These are phyloP conservation scores for Tetramorium simillimum DNA, from an alignment of 1,140 invertebrate genomes.

Conservation along the genomic window DNA sequence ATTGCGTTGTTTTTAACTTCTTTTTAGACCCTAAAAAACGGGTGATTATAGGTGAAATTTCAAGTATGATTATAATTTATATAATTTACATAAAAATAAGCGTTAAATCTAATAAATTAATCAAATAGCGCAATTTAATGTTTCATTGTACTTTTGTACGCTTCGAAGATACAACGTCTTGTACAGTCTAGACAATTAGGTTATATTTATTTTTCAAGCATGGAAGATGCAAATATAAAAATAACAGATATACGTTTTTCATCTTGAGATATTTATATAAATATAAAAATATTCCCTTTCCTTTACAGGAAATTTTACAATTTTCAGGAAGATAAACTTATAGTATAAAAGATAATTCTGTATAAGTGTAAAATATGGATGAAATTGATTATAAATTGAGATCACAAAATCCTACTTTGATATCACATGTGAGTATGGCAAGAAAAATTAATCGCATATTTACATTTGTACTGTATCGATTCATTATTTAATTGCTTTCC, in stretches of 20 bases:
- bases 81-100: background rate
- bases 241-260: background rate
- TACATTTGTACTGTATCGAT: background rate
- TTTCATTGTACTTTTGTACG: background rate
- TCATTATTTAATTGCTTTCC: background rate
- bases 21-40: background rate
- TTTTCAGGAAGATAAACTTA: background rate
- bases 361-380: slow-evolving; percentile 71
- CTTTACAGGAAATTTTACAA: slow-evolving; percentile 1
- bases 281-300: background rate
- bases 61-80: background rate
- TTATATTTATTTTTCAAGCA: background rate
- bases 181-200: background rate
- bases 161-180: background rate
- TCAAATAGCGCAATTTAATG: background rate
- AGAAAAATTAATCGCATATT: background rate
- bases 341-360: background rate
- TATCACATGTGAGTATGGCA: slow-evolving; percentile 77
- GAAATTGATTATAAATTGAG: slow-evolving; percentile 78
- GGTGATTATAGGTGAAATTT: background rate
- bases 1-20: background rate
- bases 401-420: slow-evolving; percentile 76
- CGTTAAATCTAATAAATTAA: background rate
- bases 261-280: background rate
- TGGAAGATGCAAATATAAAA: background rate